Percentiles rank a stretch among this genome's conserved stretches.
phyloP scores from a whole-genome alignment of 1,140 invertebrate genomes.

The Pogonognathellus flavescens region DNA sequence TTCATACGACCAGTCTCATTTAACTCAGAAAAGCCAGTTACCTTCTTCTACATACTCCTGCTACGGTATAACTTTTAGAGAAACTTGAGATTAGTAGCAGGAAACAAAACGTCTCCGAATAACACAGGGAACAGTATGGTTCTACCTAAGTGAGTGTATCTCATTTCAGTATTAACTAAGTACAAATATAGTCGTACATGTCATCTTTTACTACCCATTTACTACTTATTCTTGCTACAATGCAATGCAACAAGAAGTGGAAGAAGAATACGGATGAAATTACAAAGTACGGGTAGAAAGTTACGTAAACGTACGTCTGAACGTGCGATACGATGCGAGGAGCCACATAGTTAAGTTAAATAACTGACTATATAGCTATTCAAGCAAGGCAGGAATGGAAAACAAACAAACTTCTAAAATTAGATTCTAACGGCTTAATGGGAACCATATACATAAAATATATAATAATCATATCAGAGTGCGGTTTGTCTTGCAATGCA shows the following conservation, averaged over 20 bases:
- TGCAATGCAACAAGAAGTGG: neutral
- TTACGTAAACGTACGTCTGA: neutral
- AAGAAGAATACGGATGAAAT: neutral
- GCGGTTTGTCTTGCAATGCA: conserved; percentile 12
- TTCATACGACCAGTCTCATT: conserved; percentile 31
- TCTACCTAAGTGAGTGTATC: neutral
- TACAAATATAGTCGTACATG: too few species aligned
- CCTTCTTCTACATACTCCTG: too few species aligned
- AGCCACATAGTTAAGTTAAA: too few species aligned
- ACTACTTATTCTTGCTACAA: neutral
- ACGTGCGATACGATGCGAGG: too few species aligned
- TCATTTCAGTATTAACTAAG: too few species aligned
- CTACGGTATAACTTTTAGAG: neutral
- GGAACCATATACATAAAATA: conserved; percentile 41
- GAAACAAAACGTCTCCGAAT: neutral
- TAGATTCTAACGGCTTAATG: conserved; percentile 45
- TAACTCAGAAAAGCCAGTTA: conserved; percentile 5
- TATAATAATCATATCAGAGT: conserved; percentile 46
- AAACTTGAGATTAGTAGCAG: conserved; percentile 8
- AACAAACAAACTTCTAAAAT: conserved; percentile 48
- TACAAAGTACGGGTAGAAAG: neutral
- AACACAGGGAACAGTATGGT: too few species aligned
- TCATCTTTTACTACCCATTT: too few species aligned
- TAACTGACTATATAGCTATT: too few species aligned
- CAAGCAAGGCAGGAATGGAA: neutral